Base-by-base conservation (phyloP, 2,888 invertebrate species). In the Hydroisotoma schaefferi region DNA sequence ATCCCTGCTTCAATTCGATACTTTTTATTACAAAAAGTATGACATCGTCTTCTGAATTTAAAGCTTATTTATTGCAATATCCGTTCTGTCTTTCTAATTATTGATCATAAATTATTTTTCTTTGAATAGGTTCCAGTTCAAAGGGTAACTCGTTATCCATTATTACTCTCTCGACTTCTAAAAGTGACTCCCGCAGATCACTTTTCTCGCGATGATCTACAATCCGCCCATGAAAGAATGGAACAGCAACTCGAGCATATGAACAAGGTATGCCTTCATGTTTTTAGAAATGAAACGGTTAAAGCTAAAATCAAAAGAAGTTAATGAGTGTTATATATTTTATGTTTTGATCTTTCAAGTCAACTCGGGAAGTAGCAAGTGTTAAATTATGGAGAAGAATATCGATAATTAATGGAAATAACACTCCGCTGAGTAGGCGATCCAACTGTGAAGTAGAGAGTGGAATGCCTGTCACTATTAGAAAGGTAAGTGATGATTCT, bases 81-180 rank as follows among this genome's bases (percentile, higher is more conserved):
- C n/a, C n/a, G n/a, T n/a, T n/a, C n/a, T n/a, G n/a, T n/a, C n/a
- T n/a, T n/a, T n/a, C n/a, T n/a, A n/a, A n/a, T n/a, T n/a, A n/a
- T n/a, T n/a, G n/a, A n/a, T n/a, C n/a, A n/a, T n/a, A n/a, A n/a
- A n/a, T n/a, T n/a, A n/a, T n/a, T n/a, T n/a, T n/a, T n/a, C n/a
- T n/a, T 43, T 22, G 26, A 75, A 59, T 74, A 88, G 88, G 88
- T 92, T 73, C 95, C 95, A 68, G 94, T 97, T 67, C 95, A 95
- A 81, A 84, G 95, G 77, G 94, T 95, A 73, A 95, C 95, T 74
- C 94, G 94, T 81, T 95, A 95, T 81, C 95, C 95, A 46, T 81
- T 97, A 73, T 82, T 97, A 70, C 80, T 97, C 75, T 90, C 91
- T 47, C 85, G 95, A 60, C 81, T 97, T 70, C 85, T 88, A 75